Evolutionary conservation across 2,797 vertebrate species (phyloP).

Genomic region (Mionectes olivaceus): DNA sequence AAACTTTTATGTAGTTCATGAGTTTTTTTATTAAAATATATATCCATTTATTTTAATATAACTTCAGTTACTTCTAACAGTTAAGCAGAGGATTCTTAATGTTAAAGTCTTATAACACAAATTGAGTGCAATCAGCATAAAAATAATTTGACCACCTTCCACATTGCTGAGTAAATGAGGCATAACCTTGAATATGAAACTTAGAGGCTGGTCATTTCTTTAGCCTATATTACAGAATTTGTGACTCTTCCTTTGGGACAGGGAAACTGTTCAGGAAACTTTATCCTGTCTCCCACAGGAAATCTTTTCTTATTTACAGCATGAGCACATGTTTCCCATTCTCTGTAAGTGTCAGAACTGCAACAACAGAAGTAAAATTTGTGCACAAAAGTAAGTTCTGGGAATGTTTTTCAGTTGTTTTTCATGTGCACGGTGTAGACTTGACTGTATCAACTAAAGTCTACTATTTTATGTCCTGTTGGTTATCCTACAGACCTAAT

Average conservation of each 20-base stretch:
- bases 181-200: neutral
- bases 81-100: neutral
- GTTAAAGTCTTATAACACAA: neutral
- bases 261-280: neutral
- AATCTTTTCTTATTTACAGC: constrained; percentile 3
- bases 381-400: neutral
- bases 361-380: neutral
- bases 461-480: neutral
- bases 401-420: neutral
- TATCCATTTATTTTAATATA: neutral
- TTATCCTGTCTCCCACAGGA: neutral
- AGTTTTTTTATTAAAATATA: neutral
- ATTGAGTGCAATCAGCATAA: constrained; percentile 33
- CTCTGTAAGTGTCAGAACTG: neutral
- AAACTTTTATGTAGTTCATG: neutral
- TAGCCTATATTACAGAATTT: constrained; percentile 27
- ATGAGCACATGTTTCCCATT: neutral
- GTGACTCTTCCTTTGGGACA: constrained; percentile 32
- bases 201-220: constrained; percentile 31
- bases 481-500: neutral
- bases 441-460: neutral
- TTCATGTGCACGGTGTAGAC: accelerated
- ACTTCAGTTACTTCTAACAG: neutral
- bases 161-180: constrained; percentile 44
- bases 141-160: constrained; percentile 57